Conservation (phyloP, 2,113 vertebrate species). For the Nesogale talazaci region DNA sequence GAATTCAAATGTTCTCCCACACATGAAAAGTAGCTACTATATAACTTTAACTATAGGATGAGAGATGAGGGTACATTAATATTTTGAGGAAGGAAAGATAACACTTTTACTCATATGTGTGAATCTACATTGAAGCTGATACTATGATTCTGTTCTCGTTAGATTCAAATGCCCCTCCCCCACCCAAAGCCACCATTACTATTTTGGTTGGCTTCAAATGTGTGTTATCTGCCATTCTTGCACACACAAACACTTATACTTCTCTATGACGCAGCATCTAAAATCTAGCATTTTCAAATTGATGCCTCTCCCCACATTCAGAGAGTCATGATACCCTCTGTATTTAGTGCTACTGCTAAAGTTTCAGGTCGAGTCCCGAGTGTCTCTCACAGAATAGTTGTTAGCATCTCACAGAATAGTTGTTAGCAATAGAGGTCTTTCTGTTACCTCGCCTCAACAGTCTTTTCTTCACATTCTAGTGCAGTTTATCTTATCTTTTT, state of each 20-base stretch:
- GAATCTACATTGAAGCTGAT: neutral
- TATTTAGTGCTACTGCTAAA: rapidly evolving
- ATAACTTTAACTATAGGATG: neutral
- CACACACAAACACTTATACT: neutral
- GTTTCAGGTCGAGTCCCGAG: neutral
- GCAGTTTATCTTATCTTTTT: slow-evolving; percentile 1
- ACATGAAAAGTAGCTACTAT: neutral
- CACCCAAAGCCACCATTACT: neutral
- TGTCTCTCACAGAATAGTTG: neutral
- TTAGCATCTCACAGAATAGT: neutral
- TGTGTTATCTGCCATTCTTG: neutral
- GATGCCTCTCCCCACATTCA: neutral
- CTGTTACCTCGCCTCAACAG: neutral
- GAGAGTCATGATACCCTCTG: neutral
- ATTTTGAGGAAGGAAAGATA: slow-evolving; percentile 6
- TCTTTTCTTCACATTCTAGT: neutral
- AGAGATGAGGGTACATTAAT: neutral
- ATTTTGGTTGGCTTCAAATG: neutral
- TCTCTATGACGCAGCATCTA: neutral
- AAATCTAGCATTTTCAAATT: neutral
- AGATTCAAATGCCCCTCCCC: neutral
- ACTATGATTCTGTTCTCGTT: neutral
- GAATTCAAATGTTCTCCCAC: slow-evolving; percentile 37
- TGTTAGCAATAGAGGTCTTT: neutral
- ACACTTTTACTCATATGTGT: neutral